A percentile compares a stretch with the other conserved stretches of the same genome.
Evolutionary conservation across 2,888 invertebrate genomes (phyloP).

Genomic region (Euplagia quadripunctaria): DNA sequence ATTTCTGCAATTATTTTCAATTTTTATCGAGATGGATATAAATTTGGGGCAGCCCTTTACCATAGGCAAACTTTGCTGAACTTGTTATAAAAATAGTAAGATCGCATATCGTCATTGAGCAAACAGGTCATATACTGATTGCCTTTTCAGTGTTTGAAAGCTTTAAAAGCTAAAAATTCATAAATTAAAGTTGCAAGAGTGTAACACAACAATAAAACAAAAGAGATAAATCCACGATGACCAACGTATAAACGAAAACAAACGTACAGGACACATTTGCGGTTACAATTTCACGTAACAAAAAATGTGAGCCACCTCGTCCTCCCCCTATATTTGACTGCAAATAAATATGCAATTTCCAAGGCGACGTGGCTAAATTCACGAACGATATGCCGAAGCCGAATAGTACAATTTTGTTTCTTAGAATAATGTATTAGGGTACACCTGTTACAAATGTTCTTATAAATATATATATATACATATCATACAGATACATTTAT

Average conservation of each 20-base stretch:
- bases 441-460: too few species aligned
- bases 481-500: too few species aligned
- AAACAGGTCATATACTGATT: too few species aligned
- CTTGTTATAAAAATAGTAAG: too few species aligned
- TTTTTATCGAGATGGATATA: too few species aligned
- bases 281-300: constrained; percentile 15
- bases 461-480: too few species aligned
- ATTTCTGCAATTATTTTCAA: too few species aligned
- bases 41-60: too few species aligned
- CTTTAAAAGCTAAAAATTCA: background rate
- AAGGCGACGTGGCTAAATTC: constrained; percentile 21
- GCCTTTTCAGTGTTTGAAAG: too few species aligned
- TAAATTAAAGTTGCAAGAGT: background rate
- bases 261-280: background rate
- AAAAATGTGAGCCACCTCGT: constrained; percentile 15
- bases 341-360: constrained; percentile 46
- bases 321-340: constrained; percentile 22
- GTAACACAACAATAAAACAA: constrained; percentile 4
- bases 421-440: background rate
- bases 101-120: too few species aligned
- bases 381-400: too few species aligned
- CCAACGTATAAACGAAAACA: constrained; percentile 15
- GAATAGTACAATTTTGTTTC: constrained; percentile 25
- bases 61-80: too few species aligned
- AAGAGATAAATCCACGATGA: background rate